Evolutionary conservation across 2,797 vertebrate genomes (phyloP).

Genomic region (Dicrostonyx torquatus): DNA sequence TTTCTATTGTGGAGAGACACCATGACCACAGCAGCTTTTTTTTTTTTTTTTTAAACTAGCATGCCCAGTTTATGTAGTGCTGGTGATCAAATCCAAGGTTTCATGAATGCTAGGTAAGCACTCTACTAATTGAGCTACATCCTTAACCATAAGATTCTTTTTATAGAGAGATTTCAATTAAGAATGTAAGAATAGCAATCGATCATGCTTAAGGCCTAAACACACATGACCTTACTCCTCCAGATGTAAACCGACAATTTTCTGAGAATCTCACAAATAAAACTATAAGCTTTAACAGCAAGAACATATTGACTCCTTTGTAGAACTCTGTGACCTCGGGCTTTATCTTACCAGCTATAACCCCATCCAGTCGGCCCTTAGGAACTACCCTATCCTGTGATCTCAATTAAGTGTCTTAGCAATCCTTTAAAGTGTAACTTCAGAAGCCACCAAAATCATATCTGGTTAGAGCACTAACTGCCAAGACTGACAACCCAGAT

Average conservation of each 20-base stretch:
- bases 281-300: background rate
- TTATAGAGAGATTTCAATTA: too few relatives aligned
- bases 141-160: too few relatives aligned
- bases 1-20: background rate
- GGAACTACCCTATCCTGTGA: background rate
- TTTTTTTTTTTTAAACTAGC: too few relatives aligned
- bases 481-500: background rate
- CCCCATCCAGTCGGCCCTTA: background rate
- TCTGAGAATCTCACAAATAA: background rate
- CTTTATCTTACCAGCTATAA: background rate
- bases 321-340: background rate
- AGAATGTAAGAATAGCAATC: background rate
- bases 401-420: background rate
- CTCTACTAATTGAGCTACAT: too few relatives aligned
- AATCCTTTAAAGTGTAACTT: background rate
- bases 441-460: background rate
- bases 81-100: too few relatives aligned
- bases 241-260: background rate
- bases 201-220: background rate
- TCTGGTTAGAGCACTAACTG: background rate
- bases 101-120: too few relatives aligned
- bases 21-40: background rate
- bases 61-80: too few relatives aligned
- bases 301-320: background rate
- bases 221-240: background rate